These are phyloP conservation scores for Capromys pilorides DNA, from an alignment of 2,797 vertebrate genomes.

Conservation along the genomic window DNA sequence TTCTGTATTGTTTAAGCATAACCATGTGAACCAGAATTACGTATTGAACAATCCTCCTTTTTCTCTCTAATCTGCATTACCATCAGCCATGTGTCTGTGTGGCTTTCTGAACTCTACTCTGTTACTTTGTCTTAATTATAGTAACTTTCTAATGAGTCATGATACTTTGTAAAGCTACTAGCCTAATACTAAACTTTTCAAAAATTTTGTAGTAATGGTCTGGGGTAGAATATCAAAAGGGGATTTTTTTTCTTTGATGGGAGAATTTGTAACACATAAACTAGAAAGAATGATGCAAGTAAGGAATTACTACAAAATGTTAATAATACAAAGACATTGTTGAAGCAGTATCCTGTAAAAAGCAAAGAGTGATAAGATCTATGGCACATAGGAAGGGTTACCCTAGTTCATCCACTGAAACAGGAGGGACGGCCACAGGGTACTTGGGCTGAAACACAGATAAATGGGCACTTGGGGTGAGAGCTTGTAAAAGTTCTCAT, in stretches of 20 bases:
- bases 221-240: background rate
- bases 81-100: background rate
- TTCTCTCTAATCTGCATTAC: background rate
- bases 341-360: background rate
- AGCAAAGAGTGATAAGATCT: background rate
- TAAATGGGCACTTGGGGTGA: background rate
- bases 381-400: too few relatives aligned
- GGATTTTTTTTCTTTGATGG: background rate
- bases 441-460: background rate
- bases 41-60: background rate
- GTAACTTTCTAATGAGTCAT: constrained; percentile 2
- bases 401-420: background rate
- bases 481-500: background rate
- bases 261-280: background rate
- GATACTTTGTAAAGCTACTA: background rate
- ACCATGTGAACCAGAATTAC: background rate
- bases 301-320: background rate
- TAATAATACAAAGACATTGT: background rate
- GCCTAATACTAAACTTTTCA: background rate
- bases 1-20: constrained; percentile 11
- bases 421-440: background rate
- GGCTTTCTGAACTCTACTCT: background rate
- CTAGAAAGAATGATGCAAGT: background rate
- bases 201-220: background rate
- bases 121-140: background rate